Evolutionary conservation across 1,140 invertebrate species (phyloP), one percentile per base, ranked within the genome.

Genomic region (Euwallacea similis): DNA sequence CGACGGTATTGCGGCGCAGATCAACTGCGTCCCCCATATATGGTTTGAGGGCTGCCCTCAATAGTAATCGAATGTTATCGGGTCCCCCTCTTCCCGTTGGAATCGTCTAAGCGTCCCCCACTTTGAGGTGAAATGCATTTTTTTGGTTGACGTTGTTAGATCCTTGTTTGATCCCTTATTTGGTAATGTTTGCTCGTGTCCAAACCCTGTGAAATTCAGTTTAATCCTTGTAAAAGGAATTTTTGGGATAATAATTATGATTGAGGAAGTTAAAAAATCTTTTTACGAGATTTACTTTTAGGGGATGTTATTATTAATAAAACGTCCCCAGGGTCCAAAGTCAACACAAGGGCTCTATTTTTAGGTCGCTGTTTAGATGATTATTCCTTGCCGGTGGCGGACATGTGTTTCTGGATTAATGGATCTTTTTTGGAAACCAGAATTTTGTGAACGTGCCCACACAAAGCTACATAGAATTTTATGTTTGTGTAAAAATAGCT

Each of bases 11-110:
- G 33, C 16, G 53, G 33, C 71, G 71, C 53, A 73, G 64, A 42
- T 47, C 41, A 33, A 16, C 33, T 10, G 67, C 44, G 63, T 42
- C 65, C 54, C 62, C 72, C 68, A 66, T 73, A 58, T 73, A 70
- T 61, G 72, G 72, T 16, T 61, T 55, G 60, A 63, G 72, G 67
- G 72, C 42, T 58, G 54, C 55, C 42, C 65, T 58, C 42, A 65
- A 65, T 65, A 15, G 55, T 7, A 33, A 58, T 58, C 55, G 16
- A 58, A 15, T 6, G 13, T 33, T 33, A 33, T 33, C 21, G 21
- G 21, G 21, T 33, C 21, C 21, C 21, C 21, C 21, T 33, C 21
- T 33, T 33, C 21, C 4, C 21, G 21, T 33, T 33, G 21, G 21
- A 33, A 33, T 4, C 21, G 21, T 33, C 21, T 4, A n/a, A 3